A percentile compares a stretch with the other conserved stretches of the same genome.
Conservation (phyloP, 2,888 invertebrate species). For the Aquatica leii region DNA sequence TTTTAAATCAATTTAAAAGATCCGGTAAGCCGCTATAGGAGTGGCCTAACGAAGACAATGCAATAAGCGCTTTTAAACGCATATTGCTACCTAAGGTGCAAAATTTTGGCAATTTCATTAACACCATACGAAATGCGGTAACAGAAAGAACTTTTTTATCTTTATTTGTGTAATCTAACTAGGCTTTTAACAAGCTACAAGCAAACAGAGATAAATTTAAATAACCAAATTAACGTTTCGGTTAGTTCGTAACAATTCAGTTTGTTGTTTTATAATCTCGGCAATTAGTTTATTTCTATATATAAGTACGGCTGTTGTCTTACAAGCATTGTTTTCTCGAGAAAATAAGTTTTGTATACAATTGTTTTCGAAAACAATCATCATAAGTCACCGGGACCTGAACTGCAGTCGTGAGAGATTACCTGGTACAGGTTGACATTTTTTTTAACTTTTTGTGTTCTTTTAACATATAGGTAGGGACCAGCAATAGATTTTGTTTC, state of each 20-base stretch:
- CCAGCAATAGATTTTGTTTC: constrained; percentile 60
- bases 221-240: constrained; percentile 32
- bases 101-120: no score
- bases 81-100: no score
- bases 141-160: no score
- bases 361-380: constrained; percentile 52
- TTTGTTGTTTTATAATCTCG: constrained; percentile 22
- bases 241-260: constrained; percentile 5
- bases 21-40: constrained; percentile 46
- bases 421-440: constrained; percentile 55
- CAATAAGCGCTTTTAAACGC: constrained; percentile 36
- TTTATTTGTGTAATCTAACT: no score
- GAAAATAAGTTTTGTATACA: constrained; percentile 38
- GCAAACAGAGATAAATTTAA: constrained; percentile 33
- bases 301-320: constrained; percentile 4
- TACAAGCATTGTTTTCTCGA: constrained; percentile 22
- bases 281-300: constrained; percentile 32
- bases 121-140: no score
- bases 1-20: constrained; percentile 57
- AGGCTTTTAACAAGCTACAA: no score
- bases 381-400: constrained; percentile 57
- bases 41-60: constrained; percentile 51
- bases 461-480: constrained; percentile 57
- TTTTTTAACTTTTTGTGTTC: constrained; percentile 52
- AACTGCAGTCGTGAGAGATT: constrained; percentile 54